Evolutionary conservation across 92 coral and sea anemone genomes (phyloP).

Genomic region (Porites lobata): DNA sequence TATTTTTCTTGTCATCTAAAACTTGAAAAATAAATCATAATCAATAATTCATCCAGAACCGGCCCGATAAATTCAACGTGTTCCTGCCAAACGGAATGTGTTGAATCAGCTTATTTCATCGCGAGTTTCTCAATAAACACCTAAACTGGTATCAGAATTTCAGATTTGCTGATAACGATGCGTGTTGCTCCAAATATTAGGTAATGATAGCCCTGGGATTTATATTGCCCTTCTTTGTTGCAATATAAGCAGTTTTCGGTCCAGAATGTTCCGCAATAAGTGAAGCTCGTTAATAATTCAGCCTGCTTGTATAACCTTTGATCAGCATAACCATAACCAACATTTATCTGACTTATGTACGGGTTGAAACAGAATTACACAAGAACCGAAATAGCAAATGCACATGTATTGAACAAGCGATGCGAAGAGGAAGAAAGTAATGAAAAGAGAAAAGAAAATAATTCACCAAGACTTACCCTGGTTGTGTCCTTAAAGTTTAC

Average conservation of each 20-base stretch:
- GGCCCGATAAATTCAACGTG: neutral
- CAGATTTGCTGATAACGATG: neutral
- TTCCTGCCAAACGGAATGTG: neutral
- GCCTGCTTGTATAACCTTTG: neutral
- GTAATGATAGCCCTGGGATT: neutral
- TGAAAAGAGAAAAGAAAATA: neutral
- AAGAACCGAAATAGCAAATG: neutral
- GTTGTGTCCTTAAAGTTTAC: neutral
- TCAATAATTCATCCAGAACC: conserved; percentile 34
- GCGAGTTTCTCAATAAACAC: neutral
- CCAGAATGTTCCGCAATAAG: conserved; percentile 3
- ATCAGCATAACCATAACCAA: neutral
- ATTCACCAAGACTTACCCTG: conserved; percentile 7
- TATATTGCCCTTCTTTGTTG: neutral
- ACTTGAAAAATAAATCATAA: conserved; percentile 3
- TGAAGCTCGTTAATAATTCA: conserved; percentile 33
- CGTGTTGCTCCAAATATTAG: neutral
- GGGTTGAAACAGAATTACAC: neutral
- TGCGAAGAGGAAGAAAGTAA: neutral
- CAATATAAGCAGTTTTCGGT: conserved; percentile 15
- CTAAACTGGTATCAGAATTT: neutral
- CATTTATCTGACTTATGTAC: too few species aligned
- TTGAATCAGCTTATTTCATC: neutral
- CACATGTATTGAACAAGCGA: neutral
- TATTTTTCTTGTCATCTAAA: conserved; percentile 1